Conservation (phyloP, 2,113 vertebrate species). For the Pterocles orientalis region DNA sequence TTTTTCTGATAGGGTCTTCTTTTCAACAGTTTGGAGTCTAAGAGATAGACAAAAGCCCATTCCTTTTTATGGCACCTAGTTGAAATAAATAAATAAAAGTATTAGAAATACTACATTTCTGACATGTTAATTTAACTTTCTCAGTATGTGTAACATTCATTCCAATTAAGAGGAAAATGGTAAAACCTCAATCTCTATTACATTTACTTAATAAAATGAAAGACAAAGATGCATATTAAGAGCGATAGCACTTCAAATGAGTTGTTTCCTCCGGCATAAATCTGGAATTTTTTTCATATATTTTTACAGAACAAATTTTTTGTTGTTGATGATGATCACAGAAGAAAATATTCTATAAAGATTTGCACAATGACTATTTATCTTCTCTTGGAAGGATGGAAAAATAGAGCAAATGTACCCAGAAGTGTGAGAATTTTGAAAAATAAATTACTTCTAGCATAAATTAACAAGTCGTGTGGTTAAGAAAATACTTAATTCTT, state of each 20-base stretch:
- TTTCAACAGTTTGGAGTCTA: not conserved
- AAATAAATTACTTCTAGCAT: not conserved
- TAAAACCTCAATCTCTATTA: not conserved
- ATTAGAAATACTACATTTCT: not conserved
- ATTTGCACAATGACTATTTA: not conserved
- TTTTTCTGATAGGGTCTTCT: not conserved
- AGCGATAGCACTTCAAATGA: not conserved
- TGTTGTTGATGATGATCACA: not conserved
- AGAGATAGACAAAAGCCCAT: not conserved
- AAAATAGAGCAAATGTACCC: not conserved
- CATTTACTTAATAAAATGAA: not conserved
- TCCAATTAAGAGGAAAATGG: not conserved
- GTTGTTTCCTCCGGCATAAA: conserved; percentile 17
- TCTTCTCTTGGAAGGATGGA: not conserved
- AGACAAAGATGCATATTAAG: conserved; percentile 17
- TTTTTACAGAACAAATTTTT: not conserved
- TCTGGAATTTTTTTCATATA: not conserved
- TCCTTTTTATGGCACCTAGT: not conserved
- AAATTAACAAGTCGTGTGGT: not conserved
- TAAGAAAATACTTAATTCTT: not conserved
- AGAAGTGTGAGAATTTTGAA: not conserved
- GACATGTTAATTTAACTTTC: conserved; percentile 13
- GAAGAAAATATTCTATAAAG: not conserved
- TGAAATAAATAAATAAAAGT: not conserved
- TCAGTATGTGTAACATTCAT: not conserved